Evolutionary conservation across 2,113 vertebrate genomes (phyloP).

Genomic region (Corythornis vintsioides): DNA sequence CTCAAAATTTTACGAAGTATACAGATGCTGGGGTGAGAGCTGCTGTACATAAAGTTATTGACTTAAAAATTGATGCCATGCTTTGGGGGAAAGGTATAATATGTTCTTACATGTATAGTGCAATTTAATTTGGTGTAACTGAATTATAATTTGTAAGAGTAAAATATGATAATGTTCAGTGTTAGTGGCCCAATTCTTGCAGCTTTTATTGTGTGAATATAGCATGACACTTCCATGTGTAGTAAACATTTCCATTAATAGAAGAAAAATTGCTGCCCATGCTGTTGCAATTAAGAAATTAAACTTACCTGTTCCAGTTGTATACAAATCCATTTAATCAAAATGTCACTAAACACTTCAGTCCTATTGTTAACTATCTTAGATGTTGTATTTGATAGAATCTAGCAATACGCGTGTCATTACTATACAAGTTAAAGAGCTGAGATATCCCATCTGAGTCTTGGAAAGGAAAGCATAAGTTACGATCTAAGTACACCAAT

Average conservation of each 20-base stretch:
- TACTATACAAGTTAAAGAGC: not conserved
- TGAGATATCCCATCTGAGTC: not conserved
- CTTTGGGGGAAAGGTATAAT: not conserved
- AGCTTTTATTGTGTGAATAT: not conserved
- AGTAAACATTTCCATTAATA: not conserved
- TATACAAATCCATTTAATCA: not conserved
- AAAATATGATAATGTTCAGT: not conserved
- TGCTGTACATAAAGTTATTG: not conserved
- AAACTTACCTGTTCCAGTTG: not conserved
- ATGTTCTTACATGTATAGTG: not conserved
- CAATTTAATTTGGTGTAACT: not conserved
- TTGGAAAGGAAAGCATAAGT: not conserved
- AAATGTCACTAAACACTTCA: not conserved
- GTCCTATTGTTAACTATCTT: not conserved
- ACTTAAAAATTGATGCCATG: not conserved
- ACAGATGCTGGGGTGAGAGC: not conserved
- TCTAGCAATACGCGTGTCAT: not conserved
- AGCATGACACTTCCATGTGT: not conserved
- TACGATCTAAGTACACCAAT: not conserved
- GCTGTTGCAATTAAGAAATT: not conserved
- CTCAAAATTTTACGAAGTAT: not conserved
- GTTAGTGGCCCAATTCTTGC: not conserved
- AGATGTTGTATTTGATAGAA: not conserved
- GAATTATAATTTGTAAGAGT: not conserved
- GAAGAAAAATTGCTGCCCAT: not conserved